Evolutionary conservation across 1,140 invertebrate species (phyloP).

Genomic region (Homalodisca vitripennis): DNA sequence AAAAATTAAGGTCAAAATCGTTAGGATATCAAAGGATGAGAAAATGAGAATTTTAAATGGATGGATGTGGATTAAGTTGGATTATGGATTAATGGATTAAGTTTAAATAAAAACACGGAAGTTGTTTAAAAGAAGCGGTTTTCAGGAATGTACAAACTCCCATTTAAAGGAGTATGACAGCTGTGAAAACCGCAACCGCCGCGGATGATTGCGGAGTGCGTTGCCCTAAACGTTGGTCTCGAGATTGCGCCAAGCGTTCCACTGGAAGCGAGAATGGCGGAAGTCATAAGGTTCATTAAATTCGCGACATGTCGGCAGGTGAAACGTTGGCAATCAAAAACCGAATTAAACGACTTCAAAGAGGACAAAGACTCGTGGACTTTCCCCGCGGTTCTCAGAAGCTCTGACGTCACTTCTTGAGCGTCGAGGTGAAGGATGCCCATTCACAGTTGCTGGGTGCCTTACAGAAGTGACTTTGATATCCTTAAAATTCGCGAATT

Average conservation of each 20-base stretch:
- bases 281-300: constrained; percentile 3
- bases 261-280: background rate
- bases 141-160: no score
- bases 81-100: no score
- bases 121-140: no score
- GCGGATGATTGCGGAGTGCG: no score
- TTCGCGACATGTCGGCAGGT: constrained; percentile 1
- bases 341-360: background rate
- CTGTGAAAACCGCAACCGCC: no score
- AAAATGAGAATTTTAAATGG: no score
- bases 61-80: no score
- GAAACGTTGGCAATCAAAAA: constrained; percentile 11
- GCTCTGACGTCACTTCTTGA: background rate
- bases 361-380: background rate
- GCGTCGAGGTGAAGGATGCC: background rate
- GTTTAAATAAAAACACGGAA: no score
- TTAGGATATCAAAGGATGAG: no score
- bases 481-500: background rate
- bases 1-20: no score
- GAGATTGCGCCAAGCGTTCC: background rate
- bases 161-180: no score
- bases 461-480: background rate
- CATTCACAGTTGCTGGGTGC: background rate
- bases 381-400: background rate
- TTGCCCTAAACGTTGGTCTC: no score